Evolutionary conservation across 2,797 vertebrate species (phyloP), one percentile per base, ranked within the genome.

Genomic region (Antennarius maculatus): DNA sequence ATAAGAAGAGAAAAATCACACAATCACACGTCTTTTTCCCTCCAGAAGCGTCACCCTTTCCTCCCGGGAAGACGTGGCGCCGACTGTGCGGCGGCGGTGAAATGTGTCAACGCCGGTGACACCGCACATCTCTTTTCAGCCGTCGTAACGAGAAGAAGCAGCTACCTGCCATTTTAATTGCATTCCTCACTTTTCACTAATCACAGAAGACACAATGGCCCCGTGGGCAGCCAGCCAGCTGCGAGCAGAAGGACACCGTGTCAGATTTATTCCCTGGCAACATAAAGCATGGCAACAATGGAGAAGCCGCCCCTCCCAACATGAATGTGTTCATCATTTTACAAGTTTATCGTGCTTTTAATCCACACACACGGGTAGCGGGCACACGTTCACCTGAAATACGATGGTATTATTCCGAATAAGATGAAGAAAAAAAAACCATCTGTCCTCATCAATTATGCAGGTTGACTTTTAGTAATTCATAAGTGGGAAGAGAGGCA

Each of bases 81-180:
- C 66, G n/a, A 23, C 29, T 14, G 58, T 28, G 66, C 53, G 31
- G 79, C 67, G 10, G 69, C 61, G 46, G 37, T 39, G 43, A 67
- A 45, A 51, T n/a, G n/a, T 52, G 42, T 14, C 50, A 6, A 42
- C 66, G 86, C 66, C 45, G 42, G 74, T 87, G 88, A 89, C 90
- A 84, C 48, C 29, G 17, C 77, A 70, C 84, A 82, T 92, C 84
- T 90, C 83, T 81, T 74, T 86, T 75, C 72, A 29, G 61, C 66
- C 17, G 71, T 63, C 50, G 59, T 90, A 92, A 91, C 87, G 47
- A 81, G 86, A 92, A 86, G 87, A 87, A 93, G 89, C 92, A 89
- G 90, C 88, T 92, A 93, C 92, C 92, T 93, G 91, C 87, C 91
- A 91, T 88, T 84, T 91, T 93, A 93, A 93, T 92, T 92, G 87